Percentiles rank a stretch among this genome's conserved stretches.
Conservation (phyloP, 2,888 invertebrate genomes). For the Parelbella ahira region DNA sequence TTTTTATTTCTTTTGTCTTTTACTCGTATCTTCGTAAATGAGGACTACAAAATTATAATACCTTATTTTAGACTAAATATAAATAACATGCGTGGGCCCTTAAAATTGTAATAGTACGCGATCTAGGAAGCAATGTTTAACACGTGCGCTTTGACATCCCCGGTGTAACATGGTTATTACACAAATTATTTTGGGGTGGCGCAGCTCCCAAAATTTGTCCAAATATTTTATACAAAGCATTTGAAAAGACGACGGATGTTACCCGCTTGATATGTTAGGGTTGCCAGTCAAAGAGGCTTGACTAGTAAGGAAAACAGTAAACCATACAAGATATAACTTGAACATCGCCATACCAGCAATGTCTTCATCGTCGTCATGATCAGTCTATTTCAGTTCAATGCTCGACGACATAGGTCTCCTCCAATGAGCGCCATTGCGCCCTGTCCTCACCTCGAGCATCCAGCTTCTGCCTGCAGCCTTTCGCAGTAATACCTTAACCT, state of each 20-base stretch:
- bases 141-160: slow-evolving; percentile 55
- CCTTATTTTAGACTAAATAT: not conserved
- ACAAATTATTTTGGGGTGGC: slow-evolving; percentile 30
- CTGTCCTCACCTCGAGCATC: no score
- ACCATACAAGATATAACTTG: no score
- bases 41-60: no score
- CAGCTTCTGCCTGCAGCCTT: no score
- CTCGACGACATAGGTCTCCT: no score
- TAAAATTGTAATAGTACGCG: slow-evolving; percentile 71
- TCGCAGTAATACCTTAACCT: no score
- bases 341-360: no score
- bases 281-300: slow-evolving; percentile 6
- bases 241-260: slow-evolving; percentile 20
- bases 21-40: no score
- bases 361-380: no score
- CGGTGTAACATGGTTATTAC: slow-evolving; percentile 41
- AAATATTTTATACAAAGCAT: slow-evolving; percentile 6
- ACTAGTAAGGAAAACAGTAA: not conserved
- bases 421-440: no score
- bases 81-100: slow-evolving; percentile 43
- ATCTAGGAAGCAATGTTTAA: slow-evolving; percentile 51
- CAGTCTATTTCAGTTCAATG: no score
- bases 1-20: no score
- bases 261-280: slow-evolving; percentile 11
- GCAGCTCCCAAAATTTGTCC: slow-evolving; percentile 23